These are phyloP conservation scores for Eupithecia pulchellata DNA, from an alignment of 2,888 invertebrate species.

Conservation along the genomic window DNA sequence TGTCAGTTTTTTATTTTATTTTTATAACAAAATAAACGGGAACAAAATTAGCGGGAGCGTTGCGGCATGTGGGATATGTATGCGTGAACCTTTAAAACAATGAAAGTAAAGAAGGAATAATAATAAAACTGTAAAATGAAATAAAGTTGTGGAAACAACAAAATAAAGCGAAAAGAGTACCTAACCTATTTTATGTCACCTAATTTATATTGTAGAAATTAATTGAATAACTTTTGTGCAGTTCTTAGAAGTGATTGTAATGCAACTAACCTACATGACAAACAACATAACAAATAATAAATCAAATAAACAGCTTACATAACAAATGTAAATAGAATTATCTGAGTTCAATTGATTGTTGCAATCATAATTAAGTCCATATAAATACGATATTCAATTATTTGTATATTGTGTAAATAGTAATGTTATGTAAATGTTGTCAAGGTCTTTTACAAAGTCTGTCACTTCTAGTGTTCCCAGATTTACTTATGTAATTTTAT, in stretches of 20 bases:
- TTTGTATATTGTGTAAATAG: constrained; percentile 25
- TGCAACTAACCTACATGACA: not conserved
- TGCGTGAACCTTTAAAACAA: too few relatives aligned
- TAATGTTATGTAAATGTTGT: constrained; percentile 27
- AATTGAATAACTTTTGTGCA: too few relatives aligned
- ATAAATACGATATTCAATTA: constrained; percentile 42
- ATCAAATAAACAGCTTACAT: constrained; percentile 32
- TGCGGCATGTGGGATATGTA: too few relatives aligned
- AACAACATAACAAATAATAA: constrained; percentile 10
- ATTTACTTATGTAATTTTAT: too few relatives aligned
- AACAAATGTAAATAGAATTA: constrained; percentile 39
- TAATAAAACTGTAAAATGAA: not conserved
- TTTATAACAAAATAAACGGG: too few relatives aligned
- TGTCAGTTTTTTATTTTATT: too few relatives aligned
- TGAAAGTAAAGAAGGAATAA: too few relatives aligned
- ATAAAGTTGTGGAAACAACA: not conserved
- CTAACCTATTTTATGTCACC: too few relatives aligned
- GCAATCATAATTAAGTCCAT: constrained; percentile 40
- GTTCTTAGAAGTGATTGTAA: not conserved
- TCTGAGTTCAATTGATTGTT: constrained; percentile 34
- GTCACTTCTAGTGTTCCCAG: not conserved
- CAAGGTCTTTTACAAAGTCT: not conserved
- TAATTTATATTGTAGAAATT: too few relatives aligned
- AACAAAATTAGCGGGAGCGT: too few relatives aligned
- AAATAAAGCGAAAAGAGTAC: not conserved